Percentiles rank a stretch among this genome's conserved stretches.
These are phyloP conservation scores for Patella pellucida DNA, from an alignment of 2,888 invertebrate species.

Conservation along the genomic window DNA sequence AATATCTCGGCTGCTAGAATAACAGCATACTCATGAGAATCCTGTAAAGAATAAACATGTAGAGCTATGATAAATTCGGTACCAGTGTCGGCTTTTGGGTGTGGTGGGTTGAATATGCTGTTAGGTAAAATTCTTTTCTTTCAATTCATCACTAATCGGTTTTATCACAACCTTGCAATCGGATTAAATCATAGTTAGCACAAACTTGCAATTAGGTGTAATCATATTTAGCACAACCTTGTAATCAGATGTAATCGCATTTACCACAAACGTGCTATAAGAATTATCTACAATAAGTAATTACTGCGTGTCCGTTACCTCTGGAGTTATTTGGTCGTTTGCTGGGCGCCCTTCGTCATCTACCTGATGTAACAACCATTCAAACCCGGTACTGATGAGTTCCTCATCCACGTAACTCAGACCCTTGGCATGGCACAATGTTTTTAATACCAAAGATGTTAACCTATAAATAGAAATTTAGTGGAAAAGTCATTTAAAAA, in stretches of 20 bases:
- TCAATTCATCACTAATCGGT: too few relatives aligned
- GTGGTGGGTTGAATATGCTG: too few relatives aligned
- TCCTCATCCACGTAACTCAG: constrained; percentile 31
- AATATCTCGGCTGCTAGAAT: constrained; percentile 35
- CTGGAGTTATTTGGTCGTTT: constrained; percentile 23
- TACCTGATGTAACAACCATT: constrained; percentile 35
- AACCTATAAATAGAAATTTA: constrained; percentile 25
- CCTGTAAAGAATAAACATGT: constrained; percentile 20
- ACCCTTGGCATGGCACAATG: constrained; percentile 29
- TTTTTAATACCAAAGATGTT: constrained; percentile 37
- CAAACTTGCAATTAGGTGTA: neutral
- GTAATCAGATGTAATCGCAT: neutral
- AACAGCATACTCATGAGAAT: constrained; percentile 26
- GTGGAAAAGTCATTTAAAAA: neutral
- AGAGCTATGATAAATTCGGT: neutral
- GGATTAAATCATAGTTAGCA: too few relatives aligned
- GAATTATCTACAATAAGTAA: too few relatives aligned
- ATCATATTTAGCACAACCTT: too few relatives aligned
- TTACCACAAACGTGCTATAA: too few relatives aligned
- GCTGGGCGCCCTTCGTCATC: constrained; percentile 19
- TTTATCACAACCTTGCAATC: too few relatives aligned
- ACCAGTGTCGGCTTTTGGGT: neutral
- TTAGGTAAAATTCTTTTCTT: too few relatives aligned
- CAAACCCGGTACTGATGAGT: constrained; percentile 27
- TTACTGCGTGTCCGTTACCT: constrained; percentile 10